Evolutionary conservation across 2,797 vertebrate genomes (phyloP).

Genomic region (Bucorvus abyssinicus): DNA sequence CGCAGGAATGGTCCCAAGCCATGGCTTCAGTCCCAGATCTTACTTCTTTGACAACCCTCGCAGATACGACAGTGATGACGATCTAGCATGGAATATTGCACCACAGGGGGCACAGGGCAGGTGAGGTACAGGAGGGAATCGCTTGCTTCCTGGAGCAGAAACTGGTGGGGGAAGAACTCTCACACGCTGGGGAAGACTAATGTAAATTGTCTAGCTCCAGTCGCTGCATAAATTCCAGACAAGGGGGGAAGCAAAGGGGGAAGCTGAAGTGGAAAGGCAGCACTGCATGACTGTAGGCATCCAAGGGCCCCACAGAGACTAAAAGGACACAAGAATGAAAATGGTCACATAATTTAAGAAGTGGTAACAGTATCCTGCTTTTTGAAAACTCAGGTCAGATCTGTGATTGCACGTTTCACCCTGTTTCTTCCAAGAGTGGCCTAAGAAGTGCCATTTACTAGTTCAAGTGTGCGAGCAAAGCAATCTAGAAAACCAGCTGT

Average conservation of each 20-base stretch:
- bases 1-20: constrained; percentile 84
- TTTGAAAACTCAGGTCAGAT: background rate
- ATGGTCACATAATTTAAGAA: fast-evolving
- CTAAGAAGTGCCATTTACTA: background rate
- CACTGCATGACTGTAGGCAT: background rate
- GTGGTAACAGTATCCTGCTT: fast-evolving
- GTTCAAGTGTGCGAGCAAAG: background rate
- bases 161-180: background rate
- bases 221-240: background rate
- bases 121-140: constrained; percentile 66
- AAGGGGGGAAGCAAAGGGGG: background rate
- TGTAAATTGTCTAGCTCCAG: background rate
- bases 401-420: background rate
- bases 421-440: background rate
- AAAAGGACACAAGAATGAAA: background rate
- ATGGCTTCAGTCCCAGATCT: constrained; percentile 88
- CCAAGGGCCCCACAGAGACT: background rate
- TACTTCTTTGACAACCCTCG: constrained; percentile 98
- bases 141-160: background rate
- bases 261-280: background rate
- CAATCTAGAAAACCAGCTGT: background rate
- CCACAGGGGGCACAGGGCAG: constrained; percentile 90
- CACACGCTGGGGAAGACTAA: background rate
- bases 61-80: constrained; percentile 94
- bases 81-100: constrained; percentile 90